Conservation (phyloP, 2,888 invertebrate genomes). For the Phalera bucephala region DNA sequence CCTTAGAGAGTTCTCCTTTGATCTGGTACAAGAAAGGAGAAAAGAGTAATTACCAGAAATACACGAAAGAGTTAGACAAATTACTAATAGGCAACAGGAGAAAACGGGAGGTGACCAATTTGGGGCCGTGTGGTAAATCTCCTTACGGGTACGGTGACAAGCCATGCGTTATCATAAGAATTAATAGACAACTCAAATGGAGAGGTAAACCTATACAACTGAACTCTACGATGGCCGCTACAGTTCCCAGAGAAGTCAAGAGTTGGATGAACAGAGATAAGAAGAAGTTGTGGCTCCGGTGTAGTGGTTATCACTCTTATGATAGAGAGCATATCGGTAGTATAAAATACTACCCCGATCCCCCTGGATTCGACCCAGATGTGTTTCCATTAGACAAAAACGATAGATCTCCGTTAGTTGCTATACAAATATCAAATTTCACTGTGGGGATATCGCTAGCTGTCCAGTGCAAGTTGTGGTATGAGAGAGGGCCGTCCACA, state of each 20-base stretch:
- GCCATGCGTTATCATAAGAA: slow-evolving; percentile 65
- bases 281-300: slow-evolving; percentile 59
- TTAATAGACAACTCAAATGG: slow-evolving; percentile 65
- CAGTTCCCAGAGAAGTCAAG: slow-evolving; percentile 48
- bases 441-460: slow-evolving; percentile 60
- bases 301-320: slow-evolving; percentile 56
- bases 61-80: slow-evolving; percentile 53
- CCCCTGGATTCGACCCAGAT: slow-evolving; percentile 62
- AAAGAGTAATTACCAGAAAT: slow-evolving; percentile 49
- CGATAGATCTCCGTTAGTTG: slow-evolving; percentile 51
- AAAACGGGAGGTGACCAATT: slow-evolving; percentile 34
- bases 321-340: slow-evolving; percentile 66
- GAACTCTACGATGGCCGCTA: slow-evolving; percentile 34
- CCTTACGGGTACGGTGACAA: slow-evolving; percentile 66
- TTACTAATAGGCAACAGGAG: slow-evolving; percentile 40
- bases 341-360: slow-evolving; percentile 64
- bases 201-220: slow-evolving; percentile 48
- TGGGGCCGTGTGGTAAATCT: slow-evolving; percentile 60
- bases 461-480: slow-evolving; percentile 66
- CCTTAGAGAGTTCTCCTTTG: slow-evolving; percentile 46
- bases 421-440: slow-evolving; percentile 62
- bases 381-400: slow-evolving; percentile 48
- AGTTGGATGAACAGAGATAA: slow-evolving; percentile 47
- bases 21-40: slow-evolving; percentile 60
- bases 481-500: slow-evolving; percentile 53